These are phyloP conservation scores for Temnopleurus reevesii DNA, from an alignment of 53 echinoderm and acorn worm genomes.

Conservation along the genomic window DNA sequence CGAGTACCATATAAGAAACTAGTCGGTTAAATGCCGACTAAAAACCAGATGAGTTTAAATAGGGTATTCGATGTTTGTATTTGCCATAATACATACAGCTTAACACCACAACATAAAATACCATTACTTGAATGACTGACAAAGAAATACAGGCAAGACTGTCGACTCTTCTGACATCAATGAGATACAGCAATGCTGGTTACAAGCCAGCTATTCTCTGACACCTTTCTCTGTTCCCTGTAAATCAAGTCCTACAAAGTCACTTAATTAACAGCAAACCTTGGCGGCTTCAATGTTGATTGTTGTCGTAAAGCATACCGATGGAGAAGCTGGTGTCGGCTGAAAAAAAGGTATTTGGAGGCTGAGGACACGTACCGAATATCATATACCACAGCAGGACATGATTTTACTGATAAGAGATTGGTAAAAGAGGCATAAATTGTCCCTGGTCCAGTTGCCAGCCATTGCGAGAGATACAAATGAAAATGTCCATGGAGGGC, in stretches of 20 bases:
- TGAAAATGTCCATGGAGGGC: not conserved
- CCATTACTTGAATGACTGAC: too few species aligned
- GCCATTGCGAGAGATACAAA: not conserved
- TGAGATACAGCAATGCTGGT: too few species aligned
- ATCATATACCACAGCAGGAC: constrained; percentile 21
- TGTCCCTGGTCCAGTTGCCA: not conserved
- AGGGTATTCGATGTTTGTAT: too few species aligned
- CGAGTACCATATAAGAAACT: too few species aligned
- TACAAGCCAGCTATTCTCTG: not conserved
- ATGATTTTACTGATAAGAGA: constrained; percentile 40
- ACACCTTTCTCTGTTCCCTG: not conserved
- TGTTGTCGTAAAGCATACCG: constrained; percentile 33
- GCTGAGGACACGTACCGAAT: constrained; percentile 20
- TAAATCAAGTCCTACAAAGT: constrained; percentile 21
- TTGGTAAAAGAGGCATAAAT: not conserved
- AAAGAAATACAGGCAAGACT: too few species aligned
- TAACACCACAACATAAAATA: too few species aligned
- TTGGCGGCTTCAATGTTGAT: constrained; percentile 7
- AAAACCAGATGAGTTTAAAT: too few species aligned
- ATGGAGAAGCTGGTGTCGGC: not conserved
- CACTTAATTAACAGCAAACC: constrained; percentile 40
- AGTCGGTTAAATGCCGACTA: too few species aligned
- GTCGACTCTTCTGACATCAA: too few species aligned
- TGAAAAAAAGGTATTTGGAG: not conserved
- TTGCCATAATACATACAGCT: too few species aligned